Base-by-base conservation (phyloP, 37 sponge, comb jelly and placozoan genomes). In the Dysidea cf. avara region DNA sequence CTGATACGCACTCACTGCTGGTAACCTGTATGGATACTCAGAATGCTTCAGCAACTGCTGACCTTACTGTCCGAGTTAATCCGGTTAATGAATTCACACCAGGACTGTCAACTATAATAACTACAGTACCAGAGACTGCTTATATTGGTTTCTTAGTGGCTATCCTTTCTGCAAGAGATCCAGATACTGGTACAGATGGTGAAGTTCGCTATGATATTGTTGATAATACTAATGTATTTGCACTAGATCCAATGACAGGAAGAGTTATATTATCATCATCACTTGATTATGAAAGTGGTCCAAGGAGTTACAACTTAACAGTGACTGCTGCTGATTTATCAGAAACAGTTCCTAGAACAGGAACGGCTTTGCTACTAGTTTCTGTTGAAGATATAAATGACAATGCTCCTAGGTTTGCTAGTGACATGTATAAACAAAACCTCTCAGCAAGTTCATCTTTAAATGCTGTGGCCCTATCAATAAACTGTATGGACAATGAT, bases 401-500 rank as follows among this genome's bases (percentile, higher is more conserved):
- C 48, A 82, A 88, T 58, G 21, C 16, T 26, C 89, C 89, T 11
- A 49, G n/a, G 18, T 88, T 83, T 53, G 16, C 48, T 32, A 18
- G 18, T 37, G 30, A 61, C 0, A 21, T 52, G 18, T 31, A 53
- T 29, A 47, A 46, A 38, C 50, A 61, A 28, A 56, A 39, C 6
- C 64, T 74, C 13, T 1, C 40, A 18, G 69, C 46, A 43, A 12
- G 7, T 43, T 43, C 46, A 43, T 43, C 46, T 43, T 12, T 43
- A 9, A 9, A 9, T 9, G 5, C 46, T 5, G 46, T 9, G 5
- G 46, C 9, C 9, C 46, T 43, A 5, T 43, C 46, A 43, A 86
- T 90, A 2, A 53, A n/a, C 26, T 86, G 87, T 53, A 60, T 71
- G 24, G 92, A 91, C 69, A 77, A 17, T 39, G 92, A 91, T 39